These are phyloP conservation scores for Melanostoma scalare DNA, from an alignment of 2,888 invertebrate species.

Conservation along the genomic window DNA sequence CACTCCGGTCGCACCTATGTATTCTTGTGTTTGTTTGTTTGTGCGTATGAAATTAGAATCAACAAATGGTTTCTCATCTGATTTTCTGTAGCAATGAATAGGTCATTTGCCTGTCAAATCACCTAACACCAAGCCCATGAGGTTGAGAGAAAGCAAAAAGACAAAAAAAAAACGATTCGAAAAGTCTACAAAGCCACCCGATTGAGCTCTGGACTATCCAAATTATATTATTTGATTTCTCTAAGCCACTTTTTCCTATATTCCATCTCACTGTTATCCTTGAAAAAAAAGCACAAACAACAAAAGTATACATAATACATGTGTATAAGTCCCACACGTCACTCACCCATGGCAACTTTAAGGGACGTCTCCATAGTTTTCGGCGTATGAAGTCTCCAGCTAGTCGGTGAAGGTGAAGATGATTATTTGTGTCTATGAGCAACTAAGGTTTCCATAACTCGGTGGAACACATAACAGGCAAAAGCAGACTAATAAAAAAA, in stretches of 20 bases:
- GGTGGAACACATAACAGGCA: conserved; percentile 39
- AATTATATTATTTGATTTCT: conserved; percentile 59
- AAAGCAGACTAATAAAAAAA: conserved; percentile 63
- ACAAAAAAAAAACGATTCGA: conserved; percentile 12
- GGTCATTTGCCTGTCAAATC: conserved; percentile 29
- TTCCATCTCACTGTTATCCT: conserved; percentile 43
- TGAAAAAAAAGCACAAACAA: conserved; percentile 31
- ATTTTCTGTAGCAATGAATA: conserved; percentile 16
- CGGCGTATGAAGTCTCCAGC: conserved; percentile 32
- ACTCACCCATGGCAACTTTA: conserved; percentile 29
- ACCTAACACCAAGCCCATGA: conserved; percentile 28
- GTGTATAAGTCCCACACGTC: conserved; percentile 34
- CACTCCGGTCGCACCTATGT: neutral
- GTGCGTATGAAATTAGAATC: conserved; percentile 33
- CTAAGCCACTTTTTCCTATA: conserved; percentile 27
- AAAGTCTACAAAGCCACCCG: conserved; percentile 50
- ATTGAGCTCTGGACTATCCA: conserved; percentile 47
- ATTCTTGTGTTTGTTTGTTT: neutral
- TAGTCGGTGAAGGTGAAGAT: conserved; percentile 33
- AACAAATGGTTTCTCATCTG: conserved; percentile 55
- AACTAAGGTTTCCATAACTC: conserved; percentile 16
- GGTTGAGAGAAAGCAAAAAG: no score
- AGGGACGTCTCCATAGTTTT: conserved; percentile 66
- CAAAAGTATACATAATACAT: conserved; percentile 25
- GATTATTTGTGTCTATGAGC: conserved; percentile 3